Evolutionary conservation across 1,140 invertebrate species (phyloP).

Genomic region (Teleogryllus occipitalis): DNA sequence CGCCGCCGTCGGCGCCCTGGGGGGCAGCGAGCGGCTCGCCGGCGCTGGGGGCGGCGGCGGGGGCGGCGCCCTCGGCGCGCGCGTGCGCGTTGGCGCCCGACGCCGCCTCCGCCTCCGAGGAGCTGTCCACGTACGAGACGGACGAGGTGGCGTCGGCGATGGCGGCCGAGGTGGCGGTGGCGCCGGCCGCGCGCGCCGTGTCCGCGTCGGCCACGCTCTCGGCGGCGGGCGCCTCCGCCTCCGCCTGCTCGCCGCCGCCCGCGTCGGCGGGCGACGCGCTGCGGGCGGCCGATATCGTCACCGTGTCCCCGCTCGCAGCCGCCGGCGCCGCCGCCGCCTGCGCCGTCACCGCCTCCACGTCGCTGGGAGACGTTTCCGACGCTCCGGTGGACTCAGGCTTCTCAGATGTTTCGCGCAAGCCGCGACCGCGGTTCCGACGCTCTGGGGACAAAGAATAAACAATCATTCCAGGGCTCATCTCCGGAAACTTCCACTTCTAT

Average conservation of each 20-base stretch:
- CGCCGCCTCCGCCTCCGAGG: no score
- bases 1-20: background rate
- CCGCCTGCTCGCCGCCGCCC: background rate
- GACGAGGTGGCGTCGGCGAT: no score
- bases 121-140: no score
- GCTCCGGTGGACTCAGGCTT: background rate
- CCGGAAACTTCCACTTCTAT: no score
- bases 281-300: background rate
- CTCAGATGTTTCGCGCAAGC: background rate
- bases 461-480: no score
- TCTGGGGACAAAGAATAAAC: background rate
- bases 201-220: no score
- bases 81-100: no score
- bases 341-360: background rate
- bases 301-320: background rate
- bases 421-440: background rate
- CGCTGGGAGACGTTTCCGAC: background rate
- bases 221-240: no score
- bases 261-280: background rate
- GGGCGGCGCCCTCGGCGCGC: no score
- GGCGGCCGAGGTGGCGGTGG: no score
- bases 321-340: no score
- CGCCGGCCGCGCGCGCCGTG: no score
- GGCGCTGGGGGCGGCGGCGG: background rate
- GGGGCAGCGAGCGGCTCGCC: background rate